Evolutionary conservation across 2,113 vertebrate species (phyloP).

Genomic region (Baryphthengus martii): DNA sequence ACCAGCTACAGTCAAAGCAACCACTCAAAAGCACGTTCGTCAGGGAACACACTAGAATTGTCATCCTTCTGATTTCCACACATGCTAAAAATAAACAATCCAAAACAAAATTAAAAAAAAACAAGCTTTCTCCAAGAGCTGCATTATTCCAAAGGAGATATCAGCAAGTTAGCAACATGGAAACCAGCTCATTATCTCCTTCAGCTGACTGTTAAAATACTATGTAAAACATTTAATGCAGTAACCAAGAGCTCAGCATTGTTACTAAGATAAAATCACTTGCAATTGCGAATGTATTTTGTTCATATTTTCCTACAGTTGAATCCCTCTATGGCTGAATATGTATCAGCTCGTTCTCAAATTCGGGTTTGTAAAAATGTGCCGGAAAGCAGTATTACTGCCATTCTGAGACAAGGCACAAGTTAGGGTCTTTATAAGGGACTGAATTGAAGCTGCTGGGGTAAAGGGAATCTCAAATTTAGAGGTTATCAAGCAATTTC

Average conservation of each 20-base stretch:
- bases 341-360: neutral
- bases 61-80: neutral
- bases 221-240: neutral
- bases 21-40: neutral
- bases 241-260: neutral
- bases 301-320: neutral
- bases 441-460: neutral
- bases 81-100: fast-evolving
- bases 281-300: neutral
- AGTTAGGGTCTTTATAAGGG: neutral
- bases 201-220: neutral
- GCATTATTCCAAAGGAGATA: neutral
- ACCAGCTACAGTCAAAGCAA: neutral
- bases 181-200: neutral
- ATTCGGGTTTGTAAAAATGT: fast-evolving
- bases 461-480: neutral
- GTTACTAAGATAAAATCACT: neutral
- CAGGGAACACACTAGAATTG: neutral
- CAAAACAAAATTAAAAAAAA: fast-evolving
- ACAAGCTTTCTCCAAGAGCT: neutral
- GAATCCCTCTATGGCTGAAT: neutral
- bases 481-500: neutral
- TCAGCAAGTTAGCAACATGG: neutral
- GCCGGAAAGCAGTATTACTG: neutral
- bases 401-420: neutral